Conservation (phyloP, 2,888 invertebrate genomes). For the Eupithecia vulgata region DNA sequence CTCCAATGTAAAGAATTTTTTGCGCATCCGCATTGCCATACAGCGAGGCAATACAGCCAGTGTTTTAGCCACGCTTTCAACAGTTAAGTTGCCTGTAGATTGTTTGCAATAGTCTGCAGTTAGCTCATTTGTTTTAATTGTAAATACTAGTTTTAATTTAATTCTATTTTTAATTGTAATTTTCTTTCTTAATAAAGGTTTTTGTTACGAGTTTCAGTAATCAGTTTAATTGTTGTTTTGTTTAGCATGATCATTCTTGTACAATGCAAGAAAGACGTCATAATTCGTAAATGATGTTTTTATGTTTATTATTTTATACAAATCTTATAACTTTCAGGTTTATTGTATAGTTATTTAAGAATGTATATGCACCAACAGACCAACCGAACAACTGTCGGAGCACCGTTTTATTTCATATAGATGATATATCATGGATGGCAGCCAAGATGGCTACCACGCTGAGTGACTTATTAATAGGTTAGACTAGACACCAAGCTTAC, state of each 20-base stretch:
- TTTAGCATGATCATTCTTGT: neutral
- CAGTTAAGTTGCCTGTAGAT: too few species aligned
- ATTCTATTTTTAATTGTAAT: too few species aligned
- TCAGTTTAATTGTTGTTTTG: neutral
- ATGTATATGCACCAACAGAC: neutral
- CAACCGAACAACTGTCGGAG: neutral
- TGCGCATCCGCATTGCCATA: too few species aligned
- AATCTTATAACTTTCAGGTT: neutral
- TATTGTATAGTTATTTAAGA: neutral
- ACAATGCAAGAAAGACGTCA: neutral
- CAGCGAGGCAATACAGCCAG: too few species aligned
- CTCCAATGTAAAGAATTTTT: neutral
- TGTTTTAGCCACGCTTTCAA: too few species aligned
- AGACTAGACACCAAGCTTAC: neutral
- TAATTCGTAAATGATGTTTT: neutral
- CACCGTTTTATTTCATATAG: neutral
- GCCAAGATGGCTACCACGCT: conserved; percentile 25
- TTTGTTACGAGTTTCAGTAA: too few species aligned
- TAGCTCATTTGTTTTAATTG: too few species aligned
- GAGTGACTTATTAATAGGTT: conserved; percentile 14
- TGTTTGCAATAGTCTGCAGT: too few species aligned
- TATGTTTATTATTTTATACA: neutral
- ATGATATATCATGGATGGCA: conserved; percentile 23
- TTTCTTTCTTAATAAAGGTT: too few species aligned
- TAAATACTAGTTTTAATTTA: too few species aligned